Evolutionary conservation across 2,888 invertebrate genomes (phyloP).

Genomic region (Athalia circularis): DNA sequence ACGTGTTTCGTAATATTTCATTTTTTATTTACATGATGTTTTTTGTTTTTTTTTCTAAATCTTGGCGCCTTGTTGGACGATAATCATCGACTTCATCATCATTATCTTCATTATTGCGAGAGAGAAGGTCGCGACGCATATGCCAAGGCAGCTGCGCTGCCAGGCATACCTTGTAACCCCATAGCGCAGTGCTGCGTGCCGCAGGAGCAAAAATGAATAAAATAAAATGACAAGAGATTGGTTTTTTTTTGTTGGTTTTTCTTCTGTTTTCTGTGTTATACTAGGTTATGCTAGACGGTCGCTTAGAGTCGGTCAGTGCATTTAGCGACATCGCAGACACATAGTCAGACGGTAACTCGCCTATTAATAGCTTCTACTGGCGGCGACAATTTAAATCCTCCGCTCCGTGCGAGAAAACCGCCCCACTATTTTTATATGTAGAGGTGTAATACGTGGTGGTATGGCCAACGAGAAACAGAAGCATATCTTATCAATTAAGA

Average conservation of each 20-base stretch:
- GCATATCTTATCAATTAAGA: no score
- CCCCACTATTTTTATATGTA: not conserved
- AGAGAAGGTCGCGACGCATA: conserved; percentile 44
- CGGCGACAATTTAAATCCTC: conserved; percentile 37
- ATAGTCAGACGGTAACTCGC: conserved; percentile 61
- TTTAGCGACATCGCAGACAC: conserved; percentile 65
- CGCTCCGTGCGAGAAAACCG: conserved; percentile 10
- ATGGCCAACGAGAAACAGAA: conserved; percentile 8
- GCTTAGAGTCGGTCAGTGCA: conserved; percentile 42
- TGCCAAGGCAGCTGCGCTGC: conserved; percentile 14
- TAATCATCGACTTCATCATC: no score
- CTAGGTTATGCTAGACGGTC: not conserved
- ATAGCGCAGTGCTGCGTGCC: not conserved
- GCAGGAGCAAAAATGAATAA: not conserved
- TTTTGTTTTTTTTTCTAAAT: no score
- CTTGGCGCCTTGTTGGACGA: no score
- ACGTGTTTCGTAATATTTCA: no score
- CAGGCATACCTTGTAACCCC: not conserved
- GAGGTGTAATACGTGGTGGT: not conserved
- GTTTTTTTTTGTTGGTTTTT: no score
- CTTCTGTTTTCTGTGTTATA: no score
- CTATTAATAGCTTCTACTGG: conserved; percentile 62
- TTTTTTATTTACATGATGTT: no score
- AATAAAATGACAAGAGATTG: no score
- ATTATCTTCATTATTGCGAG: conserved; percentile 14